These are phyloP conservation scores for Sphenopsis melanotis DNA, from an alignment of 2,797 vertebrate genomes.

Conservation along the genomic window DNA sequence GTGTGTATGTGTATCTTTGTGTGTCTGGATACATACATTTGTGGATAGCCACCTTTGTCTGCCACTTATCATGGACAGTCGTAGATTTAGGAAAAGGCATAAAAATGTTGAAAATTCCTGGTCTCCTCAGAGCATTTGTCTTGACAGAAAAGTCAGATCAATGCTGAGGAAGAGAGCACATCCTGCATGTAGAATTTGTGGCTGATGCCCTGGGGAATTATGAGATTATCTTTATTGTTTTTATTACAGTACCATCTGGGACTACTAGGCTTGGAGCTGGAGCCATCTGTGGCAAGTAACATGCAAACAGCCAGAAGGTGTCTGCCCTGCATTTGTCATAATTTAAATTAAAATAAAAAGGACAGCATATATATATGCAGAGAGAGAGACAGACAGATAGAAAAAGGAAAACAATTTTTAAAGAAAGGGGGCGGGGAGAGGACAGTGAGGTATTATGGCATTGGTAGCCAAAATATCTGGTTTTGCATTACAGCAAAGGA, in stretches of 20 bases:
- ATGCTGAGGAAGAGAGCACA: neutral
- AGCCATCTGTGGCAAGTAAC: neutral
- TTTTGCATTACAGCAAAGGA: neutral
- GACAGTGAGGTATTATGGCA: neutral
- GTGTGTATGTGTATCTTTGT: neutral
- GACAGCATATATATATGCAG: neutral
- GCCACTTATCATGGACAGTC: neutral
- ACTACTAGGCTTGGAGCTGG: neutral
- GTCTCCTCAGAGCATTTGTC: neutral
- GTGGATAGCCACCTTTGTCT: neutral
- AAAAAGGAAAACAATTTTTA: neutral
- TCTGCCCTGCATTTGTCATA: neutral
- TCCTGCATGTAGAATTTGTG: neutral
- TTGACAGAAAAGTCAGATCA: neutral
- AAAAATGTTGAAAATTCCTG: neutral
- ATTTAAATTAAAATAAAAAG: neutral
- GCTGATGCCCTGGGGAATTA: neutral
- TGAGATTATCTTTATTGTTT: neutral
- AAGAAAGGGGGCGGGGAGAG: fast-evolving
- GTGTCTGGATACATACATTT: neutral
- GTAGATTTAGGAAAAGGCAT: neutral
- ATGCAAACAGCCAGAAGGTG: neutral
- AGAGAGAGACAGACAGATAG: neutral
- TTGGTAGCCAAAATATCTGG: neutral
- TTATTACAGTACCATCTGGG: neutral